Conservation (phyloP, 2,888 invertebrate genomes). For the Pyrrhia umbra region DNA sequence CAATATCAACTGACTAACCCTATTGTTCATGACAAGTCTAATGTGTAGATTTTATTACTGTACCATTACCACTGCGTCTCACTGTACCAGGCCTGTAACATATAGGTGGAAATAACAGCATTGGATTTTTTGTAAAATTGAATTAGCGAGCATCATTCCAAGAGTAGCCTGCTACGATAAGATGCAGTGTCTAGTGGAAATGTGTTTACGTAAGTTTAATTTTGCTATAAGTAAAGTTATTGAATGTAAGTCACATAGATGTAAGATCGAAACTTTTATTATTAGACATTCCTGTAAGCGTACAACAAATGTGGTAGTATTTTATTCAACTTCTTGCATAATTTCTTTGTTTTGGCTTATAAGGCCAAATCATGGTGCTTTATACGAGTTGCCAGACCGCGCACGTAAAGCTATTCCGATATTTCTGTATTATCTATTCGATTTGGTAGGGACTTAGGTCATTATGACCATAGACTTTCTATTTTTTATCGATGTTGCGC, state of each 20-base stretch:
- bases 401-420: conserved; percentile 47
- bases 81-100: conserved; percentile 35
- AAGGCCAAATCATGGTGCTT: conserved; percentile 65
- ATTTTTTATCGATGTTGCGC: conserved; percentile 29
- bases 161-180: conserved; percentile 24
- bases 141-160: conserved; percentile 23
- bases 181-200: conserved; percentile 40
- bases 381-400: conserved; percentile 59
- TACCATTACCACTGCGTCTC: conserved; percentile 36
- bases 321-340: conserved; percentile 53
- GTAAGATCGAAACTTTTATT: conserved; percentile 64
- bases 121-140: conserved; percentile 33
- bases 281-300: conserved; percentile 75
- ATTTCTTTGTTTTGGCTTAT: conserved; percentile 52
- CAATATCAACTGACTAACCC: conserved; percentile 40
- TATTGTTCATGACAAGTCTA: conserved; percentile 46
- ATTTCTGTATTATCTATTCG: conserved; percentile 34
- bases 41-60: conserved; percentile 49
- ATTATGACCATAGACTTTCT: conserved; percentile 22
- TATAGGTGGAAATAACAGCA: neutral
- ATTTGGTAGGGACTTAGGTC: conserved; percentile 33
- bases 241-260: conserved; percentile 64
- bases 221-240: conserved; percentile 65
- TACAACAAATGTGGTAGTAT: conserved; percentile 63
- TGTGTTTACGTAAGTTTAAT: conserved; percentile 59